Base-by-base conservation (phyloP, 1,140 invertebrate genomes). In the Drosophila busckii region DNA sequence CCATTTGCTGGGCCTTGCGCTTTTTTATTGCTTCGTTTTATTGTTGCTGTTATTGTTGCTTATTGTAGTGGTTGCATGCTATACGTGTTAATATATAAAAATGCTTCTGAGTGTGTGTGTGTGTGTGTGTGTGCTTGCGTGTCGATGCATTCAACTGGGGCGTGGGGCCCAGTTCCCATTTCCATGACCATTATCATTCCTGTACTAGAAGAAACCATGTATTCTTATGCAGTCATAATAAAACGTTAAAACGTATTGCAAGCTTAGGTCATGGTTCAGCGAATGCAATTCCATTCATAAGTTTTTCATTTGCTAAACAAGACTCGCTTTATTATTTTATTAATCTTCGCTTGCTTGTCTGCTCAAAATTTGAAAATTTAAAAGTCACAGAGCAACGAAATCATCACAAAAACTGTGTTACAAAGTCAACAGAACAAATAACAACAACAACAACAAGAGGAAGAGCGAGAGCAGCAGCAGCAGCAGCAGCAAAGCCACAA, bases 351-450 rank as follows among this genome's bases (percentile, higher is more conserved):
- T 28, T n/a, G 17, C n/a, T n/a, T n/a, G n/a, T n/a, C n/a, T n/a
- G n/a, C n/a, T n/a, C n/a, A n/a, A n/a, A n/a, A n/a, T n/a, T n/a
- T n/a, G n/a, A n/a, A 82, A 75, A 75, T 75, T 62, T 55, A 82
- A 75, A 82, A 82, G 75, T 70, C 75, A 62, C 54, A 64, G 61
- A 55, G 70, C 46, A 48, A 61, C 64, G 64, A 73, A 71, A 78
- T 78, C 75, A 73, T 68, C 69, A 73, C 54, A 70, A 80, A 82
- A 82, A 70, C 55, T 82, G 69, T 82, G 75, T 82, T 82, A 82
- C 75, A 82, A 82, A 82, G 75, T 82, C 75, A 80, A 68, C 82
- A 61, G 64, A 63, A 78, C 69, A 69, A 48, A 54, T 34, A 52
- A 22, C 17, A 52, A 48, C 22, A 53, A 37, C 16, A 35, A 37